Conservation (phyloP, 2,888 invertebrate species). For the Torymus tubicola region DNA sequence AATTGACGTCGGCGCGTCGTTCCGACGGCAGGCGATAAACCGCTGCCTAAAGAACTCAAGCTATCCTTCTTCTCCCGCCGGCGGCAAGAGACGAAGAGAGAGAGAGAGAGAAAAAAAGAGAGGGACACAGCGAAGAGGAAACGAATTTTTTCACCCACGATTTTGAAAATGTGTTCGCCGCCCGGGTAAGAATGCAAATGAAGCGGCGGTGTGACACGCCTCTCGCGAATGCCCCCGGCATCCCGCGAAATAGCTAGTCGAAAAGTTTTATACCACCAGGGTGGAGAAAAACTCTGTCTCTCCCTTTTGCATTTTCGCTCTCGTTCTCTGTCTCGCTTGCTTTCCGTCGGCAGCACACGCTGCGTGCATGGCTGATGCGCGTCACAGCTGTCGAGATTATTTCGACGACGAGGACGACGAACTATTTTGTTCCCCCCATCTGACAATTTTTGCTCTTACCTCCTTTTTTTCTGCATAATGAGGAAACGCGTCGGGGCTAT, state of each 20-base stretch:
- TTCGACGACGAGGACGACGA: conserved; percentile 51
- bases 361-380: conserved; percentile 67
- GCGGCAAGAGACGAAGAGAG: too few species aligned
- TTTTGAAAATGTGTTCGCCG: conserved; percentile 49
- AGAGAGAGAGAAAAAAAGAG: neutral
- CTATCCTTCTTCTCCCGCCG: too few species aligned
- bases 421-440: conserved; percentile 55
- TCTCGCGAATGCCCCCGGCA: conserved; percentile 57
- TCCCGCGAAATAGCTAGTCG: conserved; percentile 60
- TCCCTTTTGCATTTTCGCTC: too few species aligned
- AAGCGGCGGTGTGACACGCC: conserved; percentile 57
- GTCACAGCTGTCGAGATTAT: conserved; percentile 71
- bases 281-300: conserved; percentile 57
- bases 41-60: too few species aligned
- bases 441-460: conserved; percentile 23
- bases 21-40: conserved; percentile 52
- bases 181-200: conserved; percentile 70
- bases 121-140: conserved; percentile 23
- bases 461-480: conserved; percentile 39
- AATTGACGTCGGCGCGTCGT: conserved; percentile 27
- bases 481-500: conserved; percentile 17
- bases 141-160: conserved; percentile 27
- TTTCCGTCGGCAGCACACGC: conserved; percentile 38
- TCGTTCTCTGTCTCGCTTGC: too few species aligned
- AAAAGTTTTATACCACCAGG: conserved; percentile 63